Evolutionary conservation across 2,888 invertebrate species (phyloP), one percentile per base, ranked within the genome.

Genomic region (Helicoverpa assulta): DNA sequence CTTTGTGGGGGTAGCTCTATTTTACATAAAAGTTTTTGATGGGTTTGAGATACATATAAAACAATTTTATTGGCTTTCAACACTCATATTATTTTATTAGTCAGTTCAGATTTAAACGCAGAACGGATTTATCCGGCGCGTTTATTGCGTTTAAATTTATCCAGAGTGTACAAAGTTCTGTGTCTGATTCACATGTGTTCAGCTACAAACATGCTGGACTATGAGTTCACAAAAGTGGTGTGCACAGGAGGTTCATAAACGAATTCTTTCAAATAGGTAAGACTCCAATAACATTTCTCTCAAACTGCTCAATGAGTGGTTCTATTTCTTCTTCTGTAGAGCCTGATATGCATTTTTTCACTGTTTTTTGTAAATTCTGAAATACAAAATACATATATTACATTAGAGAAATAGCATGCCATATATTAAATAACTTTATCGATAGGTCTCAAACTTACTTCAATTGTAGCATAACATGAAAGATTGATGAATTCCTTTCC

Each of bases 321-420:
- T 80, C 63, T 12, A 90, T 81, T 14, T 86, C 83, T 72, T 90
- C 85, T 52, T 80, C 69, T 12, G 73, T 60, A 0, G 73, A 74
- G 8, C 65, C 76, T 0, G 43, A 55, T 14, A 89, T 43, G 70
- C 84, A 85, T 7, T 81, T 67, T 64, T 83, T 88, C 5, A 91
- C 66, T 47, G 82, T 76, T 80, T 88, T 91, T 63, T 89, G 88
- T 12, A 91, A 60, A 79, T 90, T 91, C 93, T 94, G 90, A 37
- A 91, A 92, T 33, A 70, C 54, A 54, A 0, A 40, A 4, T 5
- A 16, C 2, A 33, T 8, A 10, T 14, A 12, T 2, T 3, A 4
- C 18, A 4, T 54, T 29, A 21, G 2, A 47, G 21, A 63, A 54
- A 47, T 2, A 18, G 16, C 21, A 19, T 2, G 14, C 26, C 26